A percentile compares a stretch with the other conserved stretches of the same genome.
Evolutionary conservation across 1,140 invertebrate genomes (phyloP).

Genomic region (Onthophagus taurus): DNA sequence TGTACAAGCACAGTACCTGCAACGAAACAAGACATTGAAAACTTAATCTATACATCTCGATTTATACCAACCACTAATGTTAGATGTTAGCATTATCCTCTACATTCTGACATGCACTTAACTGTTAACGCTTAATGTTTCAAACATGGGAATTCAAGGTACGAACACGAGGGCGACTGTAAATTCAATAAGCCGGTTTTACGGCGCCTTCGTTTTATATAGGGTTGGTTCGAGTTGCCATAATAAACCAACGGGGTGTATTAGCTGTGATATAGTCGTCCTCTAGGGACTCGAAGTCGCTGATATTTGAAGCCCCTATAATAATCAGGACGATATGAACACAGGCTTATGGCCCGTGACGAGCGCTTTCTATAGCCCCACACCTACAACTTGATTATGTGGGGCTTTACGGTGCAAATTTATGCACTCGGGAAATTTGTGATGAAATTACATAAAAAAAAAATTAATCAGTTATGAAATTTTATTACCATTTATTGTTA

Average conservation of each 20-base stretch:
- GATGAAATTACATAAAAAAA: too few relatives aligned
- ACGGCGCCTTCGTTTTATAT: slow-evolving; percentile 4
- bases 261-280: slow-evolving; percentile 20
- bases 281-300: slow-evolving; percentile 30
- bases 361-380: slow-evolving; percentile 23
- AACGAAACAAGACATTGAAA: slow-evolving; percentile 20
- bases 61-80: slow-evolving; percentile 17
- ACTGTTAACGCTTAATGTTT: not conserved
- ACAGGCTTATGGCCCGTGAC: slow-evolving; percentile 36
- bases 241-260: slow-evolving; percentile 8
- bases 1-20: slow-evolving; percentile 35
- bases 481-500: too few relatives aligned
- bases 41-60: slow-evolving; percentile 2
- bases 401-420: slow-evolving; percentile 27
- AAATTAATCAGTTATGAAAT: too few relatives aligned
- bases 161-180: too few relatives aligned
- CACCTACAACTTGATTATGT: slow-evolving; percentile 27
- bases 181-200: not conserved
- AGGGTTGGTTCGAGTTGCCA: slow-evolving; percentile 8
- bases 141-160: too few relatives aligned
- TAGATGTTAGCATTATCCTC: slow-evolving; percentile 17
- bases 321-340: slow-evolving; percentile 33
- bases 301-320: slow-evolving; percentile 38
- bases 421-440: too few relatives aligned
- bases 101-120: slow-evolving; percentile 10